Evolutionary conservation across 2,113 vertebrate species (phyloP), one percentile per base, ranked within the genome.

Genomic region (Ptyas mucosa): DNA sequence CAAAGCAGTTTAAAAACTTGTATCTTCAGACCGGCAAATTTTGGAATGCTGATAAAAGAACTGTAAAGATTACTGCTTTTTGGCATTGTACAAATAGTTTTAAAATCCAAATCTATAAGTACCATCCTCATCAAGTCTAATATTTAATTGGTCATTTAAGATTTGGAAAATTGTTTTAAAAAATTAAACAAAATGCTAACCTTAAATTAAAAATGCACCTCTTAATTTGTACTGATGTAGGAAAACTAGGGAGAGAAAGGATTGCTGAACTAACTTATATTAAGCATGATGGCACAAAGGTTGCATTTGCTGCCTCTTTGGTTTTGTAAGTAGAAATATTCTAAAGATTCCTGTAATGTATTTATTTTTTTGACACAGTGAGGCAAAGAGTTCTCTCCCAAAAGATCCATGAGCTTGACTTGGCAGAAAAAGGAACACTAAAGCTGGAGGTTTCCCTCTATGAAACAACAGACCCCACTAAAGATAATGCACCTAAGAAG

Each of bases 371-470:
- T 49, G 0, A 95, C 96, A 94, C 94, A 99, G 99, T 97, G 61
- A 98, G 97, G 91, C 94, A 96, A 85, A 96, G 87, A 1, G 98
- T 99, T 94, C 96, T 99, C 89, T 46, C 87, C 26, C 98, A 97
- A 94, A 23, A 90, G 14, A 57, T 1, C 5, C 99, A 99, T 57
- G 94, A 97, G 88, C 93, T 99, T 64, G 57, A 4, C 24, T 69
- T 97, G 93, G 93, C 89, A 89, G 94, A 93, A 43, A 94, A 96
- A 81, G 90, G 93, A 46, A 92, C 93, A 0, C 29, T 99, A 89
- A 97, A 88, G 1, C 51, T 99, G 91, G 96, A 93, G 0, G 97
- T 99, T 7, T 94, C 93, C 2, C 94, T 98, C 10, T 97, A 96
- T 26, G 55, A 93, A 94, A 29, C 49, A 43, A 7, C 87, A 24